Conservation (phyloP, 2,113 vertebrate species). For the Pelodiscus sinensis region DNA sequence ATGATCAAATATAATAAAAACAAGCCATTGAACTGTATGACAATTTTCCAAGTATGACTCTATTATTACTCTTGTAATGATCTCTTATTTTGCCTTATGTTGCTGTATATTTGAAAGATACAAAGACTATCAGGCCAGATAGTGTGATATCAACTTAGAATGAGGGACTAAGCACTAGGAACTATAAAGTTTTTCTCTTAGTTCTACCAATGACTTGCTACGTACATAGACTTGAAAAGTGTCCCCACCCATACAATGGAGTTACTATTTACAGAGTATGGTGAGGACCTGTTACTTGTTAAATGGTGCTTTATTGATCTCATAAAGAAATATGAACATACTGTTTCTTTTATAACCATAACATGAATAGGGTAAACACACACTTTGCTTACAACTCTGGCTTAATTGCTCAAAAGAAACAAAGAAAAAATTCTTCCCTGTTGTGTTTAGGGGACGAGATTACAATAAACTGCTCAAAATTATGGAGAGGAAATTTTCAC, state of each 20-base stretch:
- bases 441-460: not conserved
- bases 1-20: not conserved
- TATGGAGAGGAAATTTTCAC: not conserved
- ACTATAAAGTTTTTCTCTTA: not conserved
- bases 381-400: not conserved
- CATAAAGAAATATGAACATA: not conserved
- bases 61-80: not conserved
- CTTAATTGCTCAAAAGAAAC: not conserved
- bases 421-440: not conserved
- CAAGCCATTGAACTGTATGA: not conserved
- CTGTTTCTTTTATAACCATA: not conserved
- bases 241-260: not conserved
- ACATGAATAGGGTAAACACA: not conserved
- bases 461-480: not conserved
- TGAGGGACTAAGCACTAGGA: not conserved
- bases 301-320: not conserved
- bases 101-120: not conserved
- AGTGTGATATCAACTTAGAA: not conserved
- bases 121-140: not conserved
- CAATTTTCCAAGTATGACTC: not conserved
- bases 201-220: not conserved
- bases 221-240: not conserved
- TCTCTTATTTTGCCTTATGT: not conserved
- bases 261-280: not conserved
- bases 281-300: not conserved